These are phyloP conservation scores for Odontomachus brunneus DNA, from an alignment of 1,140 invertebrate species.

Conservation along the genomic window DNA sequence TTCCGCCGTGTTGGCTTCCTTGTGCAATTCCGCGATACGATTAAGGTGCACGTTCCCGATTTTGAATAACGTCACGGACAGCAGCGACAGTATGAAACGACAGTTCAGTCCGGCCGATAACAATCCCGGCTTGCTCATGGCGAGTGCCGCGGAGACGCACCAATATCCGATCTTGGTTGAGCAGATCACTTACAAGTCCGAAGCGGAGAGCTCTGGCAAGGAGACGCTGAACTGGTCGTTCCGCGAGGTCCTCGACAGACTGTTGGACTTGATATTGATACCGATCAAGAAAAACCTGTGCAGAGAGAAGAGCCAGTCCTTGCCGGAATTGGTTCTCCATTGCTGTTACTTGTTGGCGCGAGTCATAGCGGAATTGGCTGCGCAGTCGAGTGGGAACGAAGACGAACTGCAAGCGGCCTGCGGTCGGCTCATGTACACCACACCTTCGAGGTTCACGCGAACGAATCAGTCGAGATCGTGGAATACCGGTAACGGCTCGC, in stretches of 20 bases:
- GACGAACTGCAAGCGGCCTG: conserved; percentile 89
- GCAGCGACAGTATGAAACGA: conserved; percentile 85
- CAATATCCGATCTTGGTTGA: conserved; percentile 93
- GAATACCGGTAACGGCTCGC: conserved; percentile 98
- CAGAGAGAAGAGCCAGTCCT: conserved; percentile 86
- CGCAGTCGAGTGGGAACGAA: conserved; percentile 90
- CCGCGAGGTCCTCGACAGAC: conserved; percentile 92
- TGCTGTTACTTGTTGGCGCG: conserved; percentile 94
- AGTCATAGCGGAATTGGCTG: conserved; percentile 95
- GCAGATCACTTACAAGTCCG: conserved; percentile 91
- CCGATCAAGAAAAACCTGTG: conserved; percentile 90
- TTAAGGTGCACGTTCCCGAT: conserved; percentile 92
- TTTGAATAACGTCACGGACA: conserved; percentile 86
- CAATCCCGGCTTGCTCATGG: conserved; percentile 89
- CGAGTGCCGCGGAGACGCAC: conserved; percentile 90
- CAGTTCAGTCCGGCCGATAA: conserved; percentile 89
- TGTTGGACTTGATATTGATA: conserved; percentile 92
- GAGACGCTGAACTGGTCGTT: conserved; percentile 89
- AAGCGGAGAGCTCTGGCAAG: conserved; percentile 81
- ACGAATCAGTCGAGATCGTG: conserved; percentile 95
- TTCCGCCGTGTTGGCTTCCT: conserved; percentile 92
- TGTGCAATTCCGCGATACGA: conserved; percentile 92
- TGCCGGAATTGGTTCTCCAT: conserved; percentile 90
- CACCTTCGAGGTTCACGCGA: conserved; percentile 95
- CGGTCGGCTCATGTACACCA: conserved; percentile 91